phyloP scores from a whole-genome alignment of 2,797 vertebrate species.

The Simalia tracyae region DNA sequence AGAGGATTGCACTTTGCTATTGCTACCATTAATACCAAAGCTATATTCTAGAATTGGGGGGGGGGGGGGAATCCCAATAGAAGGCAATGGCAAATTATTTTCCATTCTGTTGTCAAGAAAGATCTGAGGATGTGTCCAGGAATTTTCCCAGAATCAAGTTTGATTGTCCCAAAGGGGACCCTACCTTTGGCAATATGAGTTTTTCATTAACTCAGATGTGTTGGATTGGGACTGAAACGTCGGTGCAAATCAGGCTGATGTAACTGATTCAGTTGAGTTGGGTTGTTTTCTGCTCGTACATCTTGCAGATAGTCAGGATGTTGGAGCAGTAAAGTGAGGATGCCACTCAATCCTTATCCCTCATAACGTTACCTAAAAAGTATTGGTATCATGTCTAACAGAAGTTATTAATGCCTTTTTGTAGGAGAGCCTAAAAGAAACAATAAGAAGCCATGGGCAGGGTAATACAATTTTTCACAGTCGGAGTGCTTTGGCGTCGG shows the following conservation, averaged over 20 bases:
- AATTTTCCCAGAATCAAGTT: neutral
- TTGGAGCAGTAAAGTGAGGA: neutral
- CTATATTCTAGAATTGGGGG: neutral
- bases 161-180: neutral
- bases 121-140: neutral
- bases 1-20: neutral
- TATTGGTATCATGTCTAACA: neutral
- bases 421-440: neutral
- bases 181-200: neutral
- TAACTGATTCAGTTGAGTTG: neutral
- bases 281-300: neutral
- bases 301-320: neutral
- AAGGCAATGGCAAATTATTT: neutral
- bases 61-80: neutral
- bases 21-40: neutral
- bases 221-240: neutral
- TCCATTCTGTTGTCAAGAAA: neutral
- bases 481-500: neutral
- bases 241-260: neutral
- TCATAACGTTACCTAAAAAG: neutral
- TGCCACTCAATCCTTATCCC: neutral
- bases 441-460: neutral
- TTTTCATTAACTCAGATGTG: neutral
- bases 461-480: neutral
- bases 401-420: neutral